These are phyloP conservation scores for Holothuria leucospilota DNA, from an alignment of 53 echinoderm and acorn worm genomes.

Conservation along the genomic window DNA sequence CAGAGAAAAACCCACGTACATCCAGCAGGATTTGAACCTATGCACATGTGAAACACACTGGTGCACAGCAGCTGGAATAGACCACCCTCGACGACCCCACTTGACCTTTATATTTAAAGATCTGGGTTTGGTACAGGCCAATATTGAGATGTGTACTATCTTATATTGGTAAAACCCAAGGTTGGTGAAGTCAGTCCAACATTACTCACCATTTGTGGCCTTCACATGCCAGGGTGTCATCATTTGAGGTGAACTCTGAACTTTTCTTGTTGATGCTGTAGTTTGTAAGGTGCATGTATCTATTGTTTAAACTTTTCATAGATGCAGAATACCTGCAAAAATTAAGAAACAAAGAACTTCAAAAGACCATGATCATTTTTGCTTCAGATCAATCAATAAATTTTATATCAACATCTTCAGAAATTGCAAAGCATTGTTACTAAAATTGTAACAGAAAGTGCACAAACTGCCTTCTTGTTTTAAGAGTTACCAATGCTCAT, in stretches of 20 bases:
- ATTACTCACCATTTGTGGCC: slow-evolving; percentile 93
- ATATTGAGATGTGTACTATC: too few species aligned
- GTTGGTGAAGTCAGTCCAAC: too few species aligned
- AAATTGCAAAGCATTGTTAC: background rate
- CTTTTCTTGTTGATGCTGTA: slow-evolving; percentile 99
- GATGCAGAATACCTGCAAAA: slow-evolving; percentile 87
- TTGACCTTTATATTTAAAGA: too few species aligned
- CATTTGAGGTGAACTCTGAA: slow-evolving; percentile 93
- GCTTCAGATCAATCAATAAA: background rate
- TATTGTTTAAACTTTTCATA: slow-evolving; percentile 95
- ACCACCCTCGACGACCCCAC: too few species aligned
- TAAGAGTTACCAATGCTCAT: too few species aligned
- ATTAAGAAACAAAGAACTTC: slow-evolving; percentile 40
- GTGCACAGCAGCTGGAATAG: too few species aligned
- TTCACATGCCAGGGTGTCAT: slow-evolving; percentile 84
- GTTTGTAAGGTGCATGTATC: slow-evolving; percentile 99
- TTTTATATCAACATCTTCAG: background rate
- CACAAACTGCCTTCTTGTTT: too few species aligned
- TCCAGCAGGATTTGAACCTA: too few species aligned
- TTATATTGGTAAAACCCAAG: too few species aligned
- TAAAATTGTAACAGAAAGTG: background rate
- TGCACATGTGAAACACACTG: too few species aligned
- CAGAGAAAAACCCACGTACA: too few species aligned
- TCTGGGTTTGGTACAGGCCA: too few species aligned
- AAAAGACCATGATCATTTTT: background rate